phyloP scores from a whole-genome alignment of 2,888 invertebrate species.

The Euphydryas editha region DNA sequence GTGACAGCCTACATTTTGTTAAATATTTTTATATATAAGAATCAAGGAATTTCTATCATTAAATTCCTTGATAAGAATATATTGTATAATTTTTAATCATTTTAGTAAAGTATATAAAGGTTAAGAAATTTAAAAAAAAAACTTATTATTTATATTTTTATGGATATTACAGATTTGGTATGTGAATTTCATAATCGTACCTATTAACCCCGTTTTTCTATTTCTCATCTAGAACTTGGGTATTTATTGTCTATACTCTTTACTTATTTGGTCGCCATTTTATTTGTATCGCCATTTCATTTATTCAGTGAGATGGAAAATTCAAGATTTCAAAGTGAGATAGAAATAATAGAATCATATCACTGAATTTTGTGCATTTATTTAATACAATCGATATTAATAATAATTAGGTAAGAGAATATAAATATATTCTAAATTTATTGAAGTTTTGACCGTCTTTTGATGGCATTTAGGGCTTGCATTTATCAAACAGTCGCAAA shows the following conservation, averaged over 20 bases:
- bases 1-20: too few species aligned
- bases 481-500: constrained; percentile 35
- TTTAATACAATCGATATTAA: constrained; percentile 29
- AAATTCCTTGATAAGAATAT: too few species aligned
- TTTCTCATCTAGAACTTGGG: constrained; percentile 2
- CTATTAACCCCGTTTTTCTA: too few species aligned
- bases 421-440: constrained; percentile 43
- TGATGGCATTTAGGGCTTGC: constrained; percentile 13
- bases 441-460: neutral
- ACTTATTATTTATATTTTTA: too few species aligned
- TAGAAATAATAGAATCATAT: constrained; percentile 72
- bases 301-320: constrained; percentile 81
- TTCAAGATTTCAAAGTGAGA: constrained; percentile 78
- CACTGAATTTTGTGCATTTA: constrained; percentile 40
- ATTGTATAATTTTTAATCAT: too few species aligned
- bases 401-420: constrained; percentile 42
- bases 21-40: too few species aligned
- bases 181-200: too few species aligned
- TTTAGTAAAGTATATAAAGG: too few species aligned
- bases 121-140: too few species aligned
- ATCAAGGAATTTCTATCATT: too few species aligned
- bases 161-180: too few species aligned
- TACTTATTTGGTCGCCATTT: constrained; percentile 66
- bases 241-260: constrained; percentile 32
- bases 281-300: constrained; percentile 83